phyloP scores from a whole-genome alignment of 1,140 invertebrate species.

The Drosophila auraria region DNA sequence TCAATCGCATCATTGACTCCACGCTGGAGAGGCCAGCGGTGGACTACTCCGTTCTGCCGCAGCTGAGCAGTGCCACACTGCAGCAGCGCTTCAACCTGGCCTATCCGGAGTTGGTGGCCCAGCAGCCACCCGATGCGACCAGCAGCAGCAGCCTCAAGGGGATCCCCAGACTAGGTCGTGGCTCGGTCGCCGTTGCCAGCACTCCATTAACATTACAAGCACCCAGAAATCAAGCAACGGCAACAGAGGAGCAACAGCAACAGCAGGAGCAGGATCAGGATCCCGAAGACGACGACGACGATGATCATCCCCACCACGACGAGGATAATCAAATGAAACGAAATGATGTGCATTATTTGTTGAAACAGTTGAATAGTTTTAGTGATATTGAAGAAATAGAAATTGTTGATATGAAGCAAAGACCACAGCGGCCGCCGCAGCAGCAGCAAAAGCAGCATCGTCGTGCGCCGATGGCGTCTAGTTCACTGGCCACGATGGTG shows the following conservation, averaged over 20 bases:
- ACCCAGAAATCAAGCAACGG: conserved; percentile 62
- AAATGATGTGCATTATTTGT: conserved; percentile 86
- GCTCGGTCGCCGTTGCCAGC: conserved; percentile 70
- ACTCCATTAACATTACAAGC: conserved; percentile 78
- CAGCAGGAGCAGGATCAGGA: conserved; percentile 6
- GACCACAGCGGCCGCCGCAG: conserved; percentile 64
- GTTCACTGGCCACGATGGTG: conserved; percentile 67
- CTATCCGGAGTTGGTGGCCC: conserved; percentile 69
- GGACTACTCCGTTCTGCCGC: conserved; percentile 48
- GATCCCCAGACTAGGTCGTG: conserved; percentile 61
- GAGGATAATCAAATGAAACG: conserved; percentile 84
- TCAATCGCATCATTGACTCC: conserved; percentile 83
- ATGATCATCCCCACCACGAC: conserved; percentile 58
- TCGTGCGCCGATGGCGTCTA: conserved; percentile 49
- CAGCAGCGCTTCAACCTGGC: conserved; percentile 72
- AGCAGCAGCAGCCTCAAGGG: conserved; percentile 69
- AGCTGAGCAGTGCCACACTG: conserved; percentile 69
- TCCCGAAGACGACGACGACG: conserved; percentile 24
- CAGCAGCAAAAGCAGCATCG: conserved; percentile 23
- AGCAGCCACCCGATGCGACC: conserved; percentile 45
- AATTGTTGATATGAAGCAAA: conserved; percentile 85
- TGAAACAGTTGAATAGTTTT: conserved; percentile 86
- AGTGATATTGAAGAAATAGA: conserved; percentile 85
- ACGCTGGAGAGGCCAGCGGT: conserved; percentile 62
- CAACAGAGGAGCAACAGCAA: conserved; percentile 22